Percentiles rank a stretch among this genome's conserved stretches.
Conservation (phyloP, 2,888 invertebrate genomes). For the Xylophagus ater region DNA sequence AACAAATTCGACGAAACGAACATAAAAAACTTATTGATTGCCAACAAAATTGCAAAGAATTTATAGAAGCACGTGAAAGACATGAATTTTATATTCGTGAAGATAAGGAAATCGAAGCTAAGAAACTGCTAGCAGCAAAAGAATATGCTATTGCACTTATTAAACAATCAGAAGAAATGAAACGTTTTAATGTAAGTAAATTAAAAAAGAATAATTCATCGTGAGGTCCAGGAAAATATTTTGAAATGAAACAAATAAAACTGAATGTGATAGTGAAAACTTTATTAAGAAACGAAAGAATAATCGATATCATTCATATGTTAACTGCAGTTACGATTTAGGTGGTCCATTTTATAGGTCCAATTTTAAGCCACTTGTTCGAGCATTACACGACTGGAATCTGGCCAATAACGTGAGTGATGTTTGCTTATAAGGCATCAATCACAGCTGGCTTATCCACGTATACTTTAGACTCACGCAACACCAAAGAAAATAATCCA, state of each 20-base stretch:
- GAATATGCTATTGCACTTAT: slow-evolving; percentile 5
- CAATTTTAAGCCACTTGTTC: too few species aligned
- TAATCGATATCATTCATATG: neutral
- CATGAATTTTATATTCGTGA: neutral
- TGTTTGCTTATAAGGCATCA: too few species aligned
- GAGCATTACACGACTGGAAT: too few species aligned
- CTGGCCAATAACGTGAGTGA: too few species aligned
- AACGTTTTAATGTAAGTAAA: slow-evolving; percentile 3
- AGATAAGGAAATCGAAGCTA: slow-evolving; percentile 2
- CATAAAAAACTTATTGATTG: slow-evolving; percentile 3
- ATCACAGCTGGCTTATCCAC: too few species aligned
- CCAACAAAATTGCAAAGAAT: slow-evolving; percentile 6
- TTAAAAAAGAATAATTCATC: too few species aligned
- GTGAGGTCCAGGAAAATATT: too few species aligned
- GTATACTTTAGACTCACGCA: too few species aligned
- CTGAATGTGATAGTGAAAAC: too few species aligned
- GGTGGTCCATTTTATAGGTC: too few species aligned
- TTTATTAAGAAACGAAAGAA: neutral
- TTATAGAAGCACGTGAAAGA: neutral
- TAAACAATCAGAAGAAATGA: slow-evolving; percentile 9
- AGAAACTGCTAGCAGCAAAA: neutral
- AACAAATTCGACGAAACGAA: slow-evolving; percentile 11
- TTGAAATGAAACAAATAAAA: too few species aligned
- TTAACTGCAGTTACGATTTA: neutral
- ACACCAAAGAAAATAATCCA: too few species aligned